Evolutionary conservation across 1,140 invertebrate genomes (phyloP).

Genomic region (Drosophila arawakana): DNA sequence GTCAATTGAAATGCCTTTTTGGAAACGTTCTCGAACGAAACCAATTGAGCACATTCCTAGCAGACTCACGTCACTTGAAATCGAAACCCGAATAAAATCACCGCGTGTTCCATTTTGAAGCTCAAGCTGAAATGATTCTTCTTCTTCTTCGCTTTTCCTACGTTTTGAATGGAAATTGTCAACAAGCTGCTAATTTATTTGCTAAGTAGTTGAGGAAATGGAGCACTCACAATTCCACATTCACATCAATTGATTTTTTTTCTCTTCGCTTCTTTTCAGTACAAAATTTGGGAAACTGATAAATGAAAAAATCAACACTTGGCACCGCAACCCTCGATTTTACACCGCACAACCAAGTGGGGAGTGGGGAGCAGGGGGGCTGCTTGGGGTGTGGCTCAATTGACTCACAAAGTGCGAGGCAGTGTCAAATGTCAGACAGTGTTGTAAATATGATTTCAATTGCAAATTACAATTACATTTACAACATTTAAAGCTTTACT

Average conservation of each 20-base stretch:
- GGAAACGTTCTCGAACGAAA: no score
- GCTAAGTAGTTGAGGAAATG: constrained; percentile 30
- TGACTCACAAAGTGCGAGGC: constrained; percentile 21
- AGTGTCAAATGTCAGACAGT: constrained; percentile 69
- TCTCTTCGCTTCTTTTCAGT: neutral
- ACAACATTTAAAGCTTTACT: constrained; percentile 38
- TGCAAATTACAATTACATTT: constrained; percentile 54
- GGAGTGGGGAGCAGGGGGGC: no score
- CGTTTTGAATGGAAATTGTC: neutral
- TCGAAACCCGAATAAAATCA: neutral
- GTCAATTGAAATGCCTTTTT: neutral
- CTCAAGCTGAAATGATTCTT: neutral
- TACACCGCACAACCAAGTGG: no score
- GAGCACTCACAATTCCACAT: constrained; percentile 14
- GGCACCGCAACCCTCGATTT: neutral
- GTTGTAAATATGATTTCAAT: constrained; percentile 60
- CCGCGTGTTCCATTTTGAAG: neutral
- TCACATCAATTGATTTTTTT: constrained; percentile 19
- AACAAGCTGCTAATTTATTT: constrained; percentile 37
- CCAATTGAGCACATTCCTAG: no score
- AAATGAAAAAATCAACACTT: constrained; percentile 32
- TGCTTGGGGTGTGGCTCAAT: constrained; percentile 3
- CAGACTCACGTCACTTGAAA: no score
- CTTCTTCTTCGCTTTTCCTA: no score
- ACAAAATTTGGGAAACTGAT: constrained; percentile 1